Percentiles rank a stretch among this genome's conserved stretches.
These are phyloP conservation scores for Zingel zingel DNA, from an alignment of 2,113 vertebrate genomes.

Conservation along the genomic window DNA sequence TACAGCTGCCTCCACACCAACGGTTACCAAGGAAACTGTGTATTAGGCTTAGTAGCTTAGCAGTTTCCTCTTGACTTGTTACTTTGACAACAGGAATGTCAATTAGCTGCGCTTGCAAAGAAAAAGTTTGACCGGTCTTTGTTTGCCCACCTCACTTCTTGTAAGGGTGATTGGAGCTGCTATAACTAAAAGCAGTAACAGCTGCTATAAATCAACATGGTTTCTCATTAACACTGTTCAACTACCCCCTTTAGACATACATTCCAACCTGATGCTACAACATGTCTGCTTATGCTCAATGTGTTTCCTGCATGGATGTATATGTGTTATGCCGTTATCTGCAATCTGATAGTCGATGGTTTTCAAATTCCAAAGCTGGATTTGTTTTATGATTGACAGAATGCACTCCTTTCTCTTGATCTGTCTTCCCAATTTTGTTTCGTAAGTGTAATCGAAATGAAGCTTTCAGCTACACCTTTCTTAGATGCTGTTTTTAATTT, in stretches of 20 bases:
- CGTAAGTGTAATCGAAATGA: neutral
- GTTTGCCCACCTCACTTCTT: constrained; percentile 54
- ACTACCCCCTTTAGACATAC: constrained; percentile 30
- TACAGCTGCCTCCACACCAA: constrained; percentile 54
- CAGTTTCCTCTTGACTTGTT: constrained; percentile 70
- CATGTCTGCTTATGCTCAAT: neutral
- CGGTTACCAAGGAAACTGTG: constrained; percentile 75
- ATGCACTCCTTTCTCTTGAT: neutral
- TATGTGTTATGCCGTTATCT: neutral
- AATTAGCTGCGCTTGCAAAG: constrained; percentile 66
- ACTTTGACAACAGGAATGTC: constrained; percentile 82
- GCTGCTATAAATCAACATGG: constrained; percentile 66
- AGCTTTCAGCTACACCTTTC: neutral
- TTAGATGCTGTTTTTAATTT: neutral
- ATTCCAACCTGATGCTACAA: constrained; percentile 40
- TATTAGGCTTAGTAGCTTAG: constrained; percentile 64
- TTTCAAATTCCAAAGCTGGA: neutral
- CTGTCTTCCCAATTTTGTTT: neutral
- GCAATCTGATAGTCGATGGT: neutral
- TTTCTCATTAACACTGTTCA: constrained; percentile 46
- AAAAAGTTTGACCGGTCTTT: constrained; percentile 53
- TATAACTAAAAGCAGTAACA: constrained; percentile 48
- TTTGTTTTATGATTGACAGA: neutral
- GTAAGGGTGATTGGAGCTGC: constrained; percentile 53
- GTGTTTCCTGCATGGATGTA: neutral